Base-by-base conservation (phyloP, 2,888 invertebrate species). In the Atherix ibis region DNA sequence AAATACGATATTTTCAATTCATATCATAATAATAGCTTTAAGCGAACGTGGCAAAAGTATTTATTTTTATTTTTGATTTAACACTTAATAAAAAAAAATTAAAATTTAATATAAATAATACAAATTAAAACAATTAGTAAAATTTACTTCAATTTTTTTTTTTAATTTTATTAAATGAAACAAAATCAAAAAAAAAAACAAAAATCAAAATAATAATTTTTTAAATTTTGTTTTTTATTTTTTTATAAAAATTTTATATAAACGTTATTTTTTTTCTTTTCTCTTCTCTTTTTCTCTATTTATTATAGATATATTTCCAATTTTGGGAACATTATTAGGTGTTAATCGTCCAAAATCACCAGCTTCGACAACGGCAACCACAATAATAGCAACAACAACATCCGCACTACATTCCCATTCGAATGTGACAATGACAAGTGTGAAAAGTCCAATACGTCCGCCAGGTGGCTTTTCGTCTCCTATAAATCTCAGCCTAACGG, bases 271-370 rank as follows among this genome's bases (percentile, higher is more conserved):
- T 22, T 22, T 22, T 22, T 22, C 10, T 22, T n/a, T n/a, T n/a
- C n/a, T n/a, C n/a, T n/a, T n/a, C 9, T 16, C 15, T 32, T 16
- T 32, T 25, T 32, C 24, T 32, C 24, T 25, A 25, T 41, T 41
- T 26, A 34, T 40, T 36, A 36, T 39, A 58, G 57, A 58, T 45
- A 58, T 58, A 40, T 58, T 58, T 45, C 57, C 57, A 40, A 58
- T 58, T 37, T 46, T 58, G 48, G 57, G 59, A 39, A 58, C 57
- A 43, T 46, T 58, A 13, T 42, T 58, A 47, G 58, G 58, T 39
- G 57, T 58, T 43, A 58, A 57, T 22, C 34, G 34, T 14, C 18
- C 4, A 18, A 18, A 25, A 13, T 17, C 28, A 34, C 8, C 13
- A 38, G n/a, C 33, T 36, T 18, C 32, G 27, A 37, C 17, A 37